phyloP scores from a whole-genome alignment of 2,797 vertebrate species.

The Gymnothorax javanicus region DNA sequence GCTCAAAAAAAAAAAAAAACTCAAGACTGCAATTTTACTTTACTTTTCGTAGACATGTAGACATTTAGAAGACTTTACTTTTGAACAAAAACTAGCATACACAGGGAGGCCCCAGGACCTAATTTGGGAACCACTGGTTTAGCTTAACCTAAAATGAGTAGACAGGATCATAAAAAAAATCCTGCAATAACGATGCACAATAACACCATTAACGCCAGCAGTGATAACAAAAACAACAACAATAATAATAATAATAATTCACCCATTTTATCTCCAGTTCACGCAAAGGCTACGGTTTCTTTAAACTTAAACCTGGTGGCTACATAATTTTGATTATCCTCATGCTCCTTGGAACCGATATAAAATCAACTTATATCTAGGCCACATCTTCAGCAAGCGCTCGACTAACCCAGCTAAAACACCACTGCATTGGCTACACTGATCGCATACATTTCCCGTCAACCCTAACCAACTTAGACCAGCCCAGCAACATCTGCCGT shows the following conservation, averaged over 20 bases:
- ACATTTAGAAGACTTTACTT: no score
- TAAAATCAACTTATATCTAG: neutral
- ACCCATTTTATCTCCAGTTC: neutral
- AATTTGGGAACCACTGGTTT: no score
- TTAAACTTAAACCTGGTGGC: neutral
- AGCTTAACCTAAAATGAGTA: neutral
- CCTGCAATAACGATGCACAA: neutral
- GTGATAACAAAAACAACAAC: no score
- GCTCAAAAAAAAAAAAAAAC: no score
- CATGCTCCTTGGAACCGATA: neutral
- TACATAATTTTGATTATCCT: neutral
- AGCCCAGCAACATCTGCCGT: constrained; percentile 93
- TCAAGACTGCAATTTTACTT: no score
- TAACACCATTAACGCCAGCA: neutral
- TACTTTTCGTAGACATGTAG: no score
- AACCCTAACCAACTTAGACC: constrained; percentile 54
- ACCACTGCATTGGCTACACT: neutral
- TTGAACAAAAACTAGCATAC: no score
- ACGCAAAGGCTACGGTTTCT: neutral
- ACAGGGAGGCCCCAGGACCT: no score
- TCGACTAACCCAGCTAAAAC: neutral
- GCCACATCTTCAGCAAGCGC: no score
- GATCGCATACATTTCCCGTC: constrained; percentile 63
- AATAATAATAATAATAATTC: no score
- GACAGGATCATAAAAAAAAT: neutral